phyloP scores from a whole-genome alignment of 2,888 invertebrate genomes.

The Dendrolimus houi region DNA sequence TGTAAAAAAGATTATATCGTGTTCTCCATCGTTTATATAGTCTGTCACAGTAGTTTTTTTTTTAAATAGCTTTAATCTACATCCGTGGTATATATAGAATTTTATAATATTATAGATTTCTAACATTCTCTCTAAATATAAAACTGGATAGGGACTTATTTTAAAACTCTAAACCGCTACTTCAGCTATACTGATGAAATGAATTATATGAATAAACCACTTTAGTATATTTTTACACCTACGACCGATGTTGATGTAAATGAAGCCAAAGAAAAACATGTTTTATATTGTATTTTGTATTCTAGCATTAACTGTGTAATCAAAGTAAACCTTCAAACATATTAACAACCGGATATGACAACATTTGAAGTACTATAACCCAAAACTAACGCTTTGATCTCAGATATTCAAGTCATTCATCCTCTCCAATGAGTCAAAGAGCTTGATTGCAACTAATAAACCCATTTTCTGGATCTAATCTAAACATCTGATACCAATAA shows the following conservation, averaged over 20 bases:
- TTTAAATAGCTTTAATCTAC: too few relatives aligned
- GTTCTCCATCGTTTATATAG: too few relatives aligned
- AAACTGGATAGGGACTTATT: too few relatives aligned
- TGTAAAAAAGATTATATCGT: too few relatives aligned
- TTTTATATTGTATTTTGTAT: neutral
- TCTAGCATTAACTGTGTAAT: neutral
- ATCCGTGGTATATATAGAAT: too few relatives aligned
- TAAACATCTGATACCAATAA: neutral
- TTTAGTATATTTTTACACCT: too few relatives aligned
- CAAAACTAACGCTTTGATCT: neutral
- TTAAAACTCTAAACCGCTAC: too few relatives aligned
- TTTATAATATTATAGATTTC: too few relatives aligned
- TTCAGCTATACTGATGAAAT: too few relatives aligned
- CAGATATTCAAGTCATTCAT: neutral
- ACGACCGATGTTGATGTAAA: neutral
- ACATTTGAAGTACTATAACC: neutral
- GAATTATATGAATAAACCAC: too few relatives aligned
- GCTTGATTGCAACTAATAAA: neutral
- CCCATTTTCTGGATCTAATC: neutral
- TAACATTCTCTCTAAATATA: too few relatives aligned
- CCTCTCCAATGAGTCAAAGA: neutral
- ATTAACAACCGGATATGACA: neutral
- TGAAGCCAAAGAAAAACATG: neutral
- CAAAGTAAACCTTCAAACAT: neutral
- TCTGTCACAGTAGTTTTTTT: too few relatives aligned